These are phyloP conservation scores for Crematogaster levior DNA, from an alignment of 2,888 invertebrate genomes.

Conservation along the genomic window DNA sequence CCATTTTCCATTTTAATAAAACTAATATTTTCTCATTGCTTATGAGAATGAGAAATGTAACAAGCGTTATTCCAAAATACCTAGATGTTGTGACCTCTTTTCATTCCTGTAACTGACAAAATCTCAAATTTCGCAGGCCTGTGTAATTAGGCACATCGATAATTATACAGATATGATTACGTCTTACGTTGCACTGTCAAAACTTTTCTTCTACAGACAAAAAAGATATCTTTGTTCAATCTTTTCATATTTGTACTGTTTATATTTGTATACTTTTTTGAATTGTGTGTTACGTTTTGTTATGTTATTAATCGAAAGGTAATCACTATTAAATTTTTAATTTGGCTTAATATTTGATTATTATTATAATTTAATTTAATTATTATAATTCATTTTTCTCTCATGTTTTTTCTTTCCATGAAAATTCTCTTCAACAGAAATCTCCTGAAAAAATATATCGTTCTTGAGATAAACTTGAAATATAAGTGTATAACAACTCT, in stretches of 20 bases:
- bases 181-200: not conserved
- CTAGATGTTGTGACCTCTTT: too few species aligned
- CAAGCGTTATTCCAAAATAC: too few species aligned
- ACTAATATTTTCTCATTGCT: too few species aligned
- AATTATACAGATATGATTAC: too few species aligned
- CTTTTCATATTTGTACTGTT: not conserved
- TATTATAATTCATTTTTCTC: not conserved
- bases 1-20: too few species aligned
- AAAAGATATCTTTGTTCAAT: not conserved
- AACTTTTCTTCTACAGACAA: not conserved
- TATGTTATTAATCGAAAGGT: not conserved
- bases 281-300: not conserved
- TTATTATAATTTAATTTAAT: not conserved
- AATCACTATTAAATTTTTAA: not conserved
- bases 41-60: too few species aligned
- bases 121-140: too few species aligned
- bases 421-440: not conserved
- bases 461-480: not conserved
- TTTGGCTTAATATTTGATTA: not conserved
- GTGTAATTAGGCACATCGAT: too few species aligned
- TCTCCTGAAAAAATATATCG: not conserved
- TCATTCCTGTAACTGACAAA: too few species aligned
- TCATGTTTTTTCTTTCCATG: not conserved
- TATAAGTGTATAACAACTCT: not conserved
- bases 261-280: not conserved